phyloP scores from a whole-genome alignment of 2,797 vertebrate species.

The Squalus acanthias region DNA sequence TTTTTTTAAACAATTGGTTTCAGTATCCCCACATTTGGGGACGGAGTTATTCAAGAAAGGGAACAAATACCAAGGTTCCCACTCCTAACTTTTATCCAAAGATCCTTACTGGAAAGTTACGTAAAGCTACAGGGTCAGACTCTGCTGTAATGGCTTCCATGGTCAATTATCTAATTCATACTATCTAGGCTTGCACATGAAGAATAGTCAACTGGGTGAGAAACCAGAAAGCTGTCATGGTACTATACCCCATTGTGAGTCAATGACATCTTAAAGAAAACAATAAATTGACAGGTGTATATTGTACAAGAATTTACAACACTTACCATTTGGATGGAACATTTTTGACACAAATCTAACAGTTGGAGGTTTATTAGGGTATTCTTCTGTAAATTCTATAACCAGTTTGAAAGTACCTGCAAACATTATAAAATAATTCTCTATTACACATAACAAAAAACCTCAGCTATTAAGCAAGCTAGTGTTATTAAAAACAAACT shows the following conservation, averaged over 20 bases:
- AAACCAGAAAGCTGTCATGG: neutral
- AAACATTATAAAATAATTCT: conserved; percentile 27
- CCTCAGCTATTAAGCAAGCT: neutral
- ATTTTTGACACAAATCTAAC: conserved; percentile 98
- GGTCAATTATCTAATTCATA: neutral
- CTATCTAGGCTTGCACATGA: neutral
- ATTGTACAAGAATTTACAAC: neutral
- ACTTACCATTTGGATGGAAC: conserved; percentile 98
- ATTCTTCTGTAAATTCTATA: conserved; percentile 99
- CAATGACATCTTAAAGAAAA: neutral
- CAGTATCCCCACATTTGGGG: neutral
- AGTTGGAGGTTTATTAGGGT: conserved; percentile 97
- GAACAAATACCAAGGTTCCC: neutral
- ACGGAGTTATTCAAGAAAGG: neutral
- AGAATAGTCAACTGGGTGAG: neutral
- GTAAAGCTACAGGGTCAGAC: neutral
- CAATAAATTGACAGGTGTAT: neutral
- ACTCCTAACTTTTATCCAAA: neutral
- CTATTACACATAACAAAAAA: neutral
- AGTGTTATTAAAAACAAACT: too few species aligned
- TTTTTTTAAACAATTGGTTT: neutral
- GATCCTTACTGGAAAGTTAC: neutral
- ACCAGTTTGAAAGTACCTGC: conserved; percentile 98
- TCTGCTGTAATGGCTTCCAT: neutral
- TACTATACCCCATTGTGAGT: neutral